phyloP scores from a whole-genome alignment of 2,113 vertebrate species.

The Cromileptes altivelis region DNA sequence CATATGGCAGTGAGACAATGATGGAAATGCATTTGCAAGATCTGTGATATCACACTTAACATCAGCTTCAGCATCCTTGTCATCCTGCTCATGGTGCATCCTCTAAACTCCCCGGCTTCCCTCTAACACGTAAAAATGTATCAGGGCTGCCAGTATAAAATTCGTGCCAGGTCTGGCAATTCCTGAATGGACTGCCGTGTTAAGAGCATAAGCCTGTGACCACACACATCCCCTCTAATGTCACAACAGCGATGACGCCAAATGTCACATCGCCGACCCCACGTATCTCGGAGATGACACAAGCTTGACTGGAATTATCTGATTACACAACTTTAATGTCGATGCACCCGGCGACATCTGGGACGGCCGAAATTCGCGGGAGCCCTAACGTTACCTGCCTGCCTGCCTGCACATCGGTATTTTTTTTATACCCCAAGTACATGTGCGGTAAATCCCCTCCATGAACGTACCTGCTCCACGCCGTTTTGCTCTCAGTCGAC shows the following conservation, averaged over 20 bases:
- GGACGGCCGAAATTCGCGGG: slow-evolving; percentile 2
- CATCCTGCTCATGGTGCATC: neutral
- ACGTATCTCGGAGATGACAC: slow-evolving; percentile 22
- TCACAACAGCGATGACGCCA: slow-evolving; percentile 41
- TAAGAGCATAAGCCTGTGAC: slow-evolving; percentile 19
- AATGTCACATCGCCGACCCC: slow-evolving; percentile 45
- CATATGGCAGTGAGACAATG: neutral
- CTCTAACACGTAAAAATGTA: slow-evolving; percentile 22
- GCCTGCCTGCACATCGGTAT: neutral
- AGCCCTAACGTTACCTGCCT: slow-evolving; percentile 2
- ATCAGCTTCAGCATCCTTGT: neutral
- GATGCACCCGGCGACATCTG: neutral
- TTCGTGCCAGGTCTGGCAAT: slow-evolving; percentile 10
- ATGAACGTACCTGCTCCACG: slow-evolving; percentile 78
- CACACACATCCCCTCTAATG: slow-evolving; percentile 30
- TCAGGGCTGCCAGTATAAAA: slow-evolving; percentile 33
- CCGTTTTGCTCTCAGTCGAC: slow-evolving; percentile 60
- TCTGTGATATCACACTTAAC: neutral
- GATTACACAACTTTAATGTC: slow-evolving; percentile 49
- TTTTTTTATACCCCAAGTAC: neutral
- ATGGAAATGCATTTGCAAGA: neutral
- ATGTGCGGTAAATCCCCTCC: slow-evolving; percentile 3
- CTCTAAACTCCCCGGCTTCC: neutral
- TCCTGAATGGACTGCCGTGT: slow-evolving; percentile 27
- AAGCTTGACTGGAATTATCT: slow-evolving; percentile 29